Conservation (phyloP, 30 jellyfish, hydroid and myxozoan species). For the Cassiopea andromeda region DNA sequence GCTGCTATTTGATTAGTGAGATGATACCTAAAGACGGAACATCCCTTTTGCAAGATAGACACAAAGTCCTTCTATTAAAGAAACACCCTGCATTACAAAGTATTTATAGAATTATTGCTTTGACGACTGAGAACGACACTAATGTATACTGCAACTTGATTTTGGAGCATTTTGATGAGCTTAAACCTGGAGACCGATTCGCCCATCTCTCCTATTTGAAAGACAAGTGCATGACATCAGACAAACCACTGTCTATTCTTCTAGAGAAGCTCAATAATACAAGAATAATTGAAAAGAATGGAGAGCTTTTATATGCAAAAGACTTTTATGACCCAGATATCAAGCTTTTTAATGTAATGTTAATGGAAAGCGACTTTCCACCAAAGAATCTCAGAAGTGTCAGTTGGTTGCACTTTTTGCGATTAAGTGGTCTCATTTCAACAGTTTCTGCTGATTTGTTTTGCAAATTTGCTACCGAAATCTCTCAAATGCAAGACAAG, state of each 20-base stretch:
- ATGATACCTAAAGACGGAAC: slow-evolving; percentile 50
- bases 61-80: slow-evolving; percentile 1
- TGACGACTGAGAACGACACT: neutral
- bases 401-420: slow-evolving; percentile 56
- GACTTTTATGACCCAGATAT: slow-evolving; percentile 64
- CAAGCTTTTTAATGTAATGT: slow-evolving; percentile 35
- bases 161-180: neutral
- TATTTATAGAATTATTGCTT: neutral
- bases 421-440: slow-evolving; percentile 46
- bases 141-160: neutral
- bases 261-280: neutral
- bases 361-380: slow-evolving; percentile 52
- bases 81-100: neutral
- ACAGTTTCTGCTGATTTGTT: slow-evolving; percentile 26
- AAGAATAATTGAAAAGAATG: slow-evolving; percentile 43
- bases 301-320: neutral
- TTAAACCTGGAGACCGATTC: neutral
- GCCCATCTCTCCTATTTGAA: slow-evolving; percentile 53
- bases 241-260: neutral
- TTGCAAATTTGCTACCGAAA: slow-evolving; percentile 42
- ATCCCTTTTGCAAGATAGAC: neutral
- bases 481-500: slow-evolving; percentile 16
- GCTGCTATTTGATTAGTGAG: slow-evolving; percentile 31
- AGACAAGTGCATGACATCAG: neutral
- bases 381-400: slow-evolving; percentile 10